Evolutionary conservation across 1,140 invertebrate species (phyloP).

Genomic region (Ericerus pela): DNA sequence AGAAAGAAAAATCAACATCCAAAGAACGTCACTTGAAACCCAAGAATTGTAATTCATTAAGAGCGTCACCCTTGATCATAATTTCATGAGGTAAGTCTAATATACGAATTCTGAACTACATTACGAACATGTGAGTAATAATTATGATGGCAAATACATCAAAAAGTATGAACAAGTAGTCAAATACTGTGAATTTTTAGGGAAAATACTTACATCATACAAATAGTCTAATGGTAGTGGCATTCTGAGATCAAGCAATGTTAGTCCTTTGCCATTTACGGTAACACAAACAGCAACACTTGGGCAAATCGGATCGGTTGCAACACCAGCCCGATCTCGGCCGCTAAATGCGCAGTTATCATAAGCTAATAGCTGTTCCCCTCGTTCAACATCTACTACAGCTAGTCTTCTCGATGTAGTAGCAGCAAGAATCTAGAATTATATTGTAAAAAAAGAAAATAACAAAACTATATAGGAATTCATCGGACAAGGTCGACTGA

Average conservation of each 20-base stretch:
- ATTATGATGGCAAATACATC: no score
- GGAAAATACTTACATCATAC: constrained; percentile 33
- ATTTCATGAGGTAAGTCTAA: no score
- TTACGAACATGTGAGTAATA: no score
- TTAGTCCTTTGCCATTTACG: constrained; percentile 37
- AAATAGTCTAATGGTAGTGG: constrained; percentile 37
- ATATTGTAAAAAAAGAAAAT: background rate
- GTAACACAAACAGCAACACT: constrained; percentile 36
- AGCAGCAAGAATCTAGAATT: constrained; percentile 33
- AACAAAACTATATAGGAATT: background rate
- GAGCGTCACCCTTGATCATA: no score
- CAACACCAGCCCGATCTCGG: constrained; percentile 34
- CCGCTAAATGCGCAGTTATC: constrained; percentile 37
- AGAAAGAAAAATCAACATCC: no score
- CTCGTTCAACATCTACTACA: constrained; percentile 36
- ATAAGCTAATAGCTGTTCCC: constrained; percentile 35
- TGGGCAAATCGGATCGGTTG: constrained; percentile 35
- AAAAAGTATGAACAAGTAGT: no score
- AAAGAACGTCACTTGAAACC: no score
- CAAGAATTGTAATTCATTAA: no score
- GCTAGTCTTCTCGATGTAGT: constrained; percentile 35
- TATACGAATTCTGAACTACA: no score
- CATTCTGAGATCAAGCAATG: constrained; percentile 37
- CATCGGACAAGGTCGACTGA: no score
- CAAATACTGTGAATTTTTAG: no score